Base-by-base conservation (phyloP, 30 jellyfish, hydroid and myxozoan species). In the Catostylus mosaicus region DNA sequence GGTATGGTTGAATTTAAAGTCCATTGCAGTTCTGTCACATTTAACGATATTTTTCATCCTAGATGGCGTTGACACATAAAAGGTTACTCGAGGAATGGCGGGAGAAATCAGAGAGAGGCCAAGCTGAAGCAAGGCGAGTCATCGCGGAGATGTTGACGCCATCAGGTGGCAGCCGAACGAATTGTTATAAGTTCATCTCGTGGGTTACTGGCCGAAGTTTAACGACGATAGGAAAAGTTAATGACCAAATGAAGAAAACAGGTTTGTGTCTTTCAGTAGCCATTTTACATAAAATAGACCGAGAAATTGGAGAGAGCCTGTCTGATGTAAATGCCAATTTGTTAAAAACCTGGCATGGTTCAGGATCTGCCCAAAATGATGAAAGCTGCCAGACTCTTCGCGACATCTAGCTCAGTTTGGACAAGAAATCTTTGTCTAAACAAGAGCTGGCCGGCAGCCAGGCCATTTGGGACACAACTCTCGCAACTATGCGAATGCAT, bases 111-210 rank as follows among this genome's bases (percentile, higher is more conserved):
- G 57, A 83, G 30, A 45, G 74, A 34, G 93, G 98, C 40, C 98
- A 93, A 54, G 89, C 92, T n/a, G 98, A 93, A 67, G 98, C 98
- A 23, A 61, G 98, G 65, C 93, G 98, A 48, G 98, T 93, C 37
- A 85, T 93, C 0, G 98, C 95, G 3, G 98, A 93, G 57, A 93
- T 93, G 98, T 73, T 93, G 29, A 93, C 98, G 2, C 98, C 98
- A 1, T 93, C 98, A 22, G 98, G 98, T 6, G 98, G 98, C 10
- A 93, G 93, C 60, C 86, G 98, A 20, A 77, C 95, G 12, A 93
- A 93, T 64, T 93, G 98, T 37, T 88, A 93, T 64, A 74, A 83
- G 31, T 93, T 93, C 84, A 72, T 93, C 2, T 70, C 97, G 7
- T 78, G 90, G 88, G 98, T 93, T 7, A 93, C 98, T 35, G 98